Percentiles rank a stretch among this genome's conserved stretches.
Conservation (phyloP, 2,888 invertebrate species). For the Rhabditoides inermis region DNA sequence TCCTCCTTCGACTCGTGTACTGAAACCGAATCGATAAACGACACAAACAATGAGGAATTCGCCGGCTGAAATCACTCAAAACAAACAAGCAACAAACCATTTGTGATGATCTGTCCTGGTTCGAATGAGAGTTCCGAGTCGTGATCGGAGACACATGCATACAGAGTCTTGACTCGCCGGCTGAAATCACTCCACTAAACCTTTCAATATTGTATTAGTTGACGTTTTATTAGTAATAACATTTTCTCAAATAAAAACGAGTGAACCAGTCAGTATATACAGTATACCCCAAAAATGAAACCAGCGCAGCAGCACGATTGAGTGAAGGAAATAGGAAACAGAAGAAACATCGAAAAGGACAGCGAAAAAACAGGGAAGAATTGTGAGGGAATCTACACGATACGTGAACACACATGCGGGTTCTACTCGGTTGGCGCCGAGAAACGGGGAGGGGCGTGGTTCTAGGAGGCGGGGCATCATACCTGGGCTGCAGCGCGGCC, state of each 20-base stretch:
- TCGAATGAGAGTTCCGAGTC: conserved; percentile 94
- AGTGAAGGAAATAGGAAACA: too few relatives aligned
- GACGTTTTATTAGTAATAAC: too few relatives aligned
- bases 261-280: neutral
- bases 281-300: neutral
- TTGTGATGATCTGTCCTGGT: conserved; percentile 92
- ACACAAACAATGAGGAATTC: neutral
- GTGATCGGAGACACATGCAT: conserved; percentile 89
- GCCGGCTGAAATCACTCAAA: conserved; percentile 6
- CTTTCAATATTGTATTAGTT: neutral
- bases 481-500: too few relatives aligned
- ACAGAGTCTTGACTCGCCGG: conserved; percentile 79
- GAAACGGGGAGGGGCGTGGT: too few relatives aligned
- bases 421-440: too few relatives aligned
- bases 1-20: conserved; percentile 84
- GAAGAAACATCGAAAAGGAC: too few relatives aligned
- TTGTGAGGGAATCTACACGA: too few relatives aligned
- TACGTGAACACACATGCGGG: too few relatives aligned
- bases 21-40: conserved; percentile 54
- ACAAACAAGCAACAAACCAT: conserved; percentile 65
- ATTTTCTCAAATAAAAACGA: neutral
- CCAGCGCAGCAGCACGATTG: neutral
- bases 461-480: too few relatives aligned
- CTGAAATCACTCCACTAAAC: conserved; percentile 20
- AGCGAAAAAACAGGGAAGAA: too few relatives aligned